Percentiles rank a stretch among this genome's conserved stretches.
These are phyloP conservation scores for Pteronotus mesoamericanus DNA, from an alignment of 2,797 vertebrate genomes.

Conservation along the genomic window DNA sequence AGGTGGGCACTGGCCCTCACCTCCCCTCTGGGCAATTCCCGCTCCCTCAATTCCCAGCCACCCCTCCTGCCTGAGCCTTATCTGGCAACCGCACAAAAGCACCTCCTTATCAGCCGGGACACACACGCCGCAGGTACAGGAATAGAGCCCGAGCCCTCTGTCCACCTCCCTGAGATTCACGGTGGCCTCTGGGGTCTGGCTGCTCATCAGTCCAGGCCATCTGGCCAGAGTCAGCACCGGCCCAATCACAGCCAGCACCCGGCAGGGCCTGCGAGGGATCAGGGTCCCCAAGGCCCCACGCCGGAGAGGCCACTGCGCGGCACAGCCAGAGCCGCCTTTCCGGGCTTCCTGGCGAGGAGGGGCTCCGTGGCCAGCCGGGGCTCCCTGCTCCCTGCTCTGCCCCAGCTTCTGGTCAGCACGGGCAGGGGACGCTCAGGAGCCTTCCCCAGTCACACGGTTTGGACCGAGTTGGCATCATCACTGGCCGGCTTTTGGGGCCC, in stretches of 20 bases:
- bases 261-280: not conserved
- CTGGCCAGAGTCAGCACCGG: not conserved
- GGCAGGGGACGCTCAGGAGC: not conserved
- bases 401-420: not conserved
- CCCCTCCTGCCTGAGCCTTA: not conserved
- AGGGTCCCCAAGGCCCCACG: not conserved
- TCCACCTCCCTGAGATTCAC: not conserved
- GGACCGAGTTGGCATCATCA: not conserved
- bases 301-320: not conserved
- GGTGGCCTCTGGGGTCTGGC: not conserved
- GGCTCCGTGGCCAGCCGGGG: not conserved
- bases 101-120: conserved; percentile 25
- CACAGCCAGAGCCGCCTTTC: not conserved
- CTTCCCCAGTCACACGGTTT: not conserved
- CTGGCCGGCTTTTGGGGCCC: not conserved
- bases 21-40: not conserved
- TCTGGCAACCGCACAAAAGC: not conserved
- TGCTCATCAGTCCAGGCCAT: not conserved
- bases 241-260: not conserved
- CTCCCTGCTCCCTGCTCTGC: fast-evolving
- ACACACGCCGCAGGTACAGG: not conserved
- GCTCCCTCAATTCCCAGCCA: not conserved
- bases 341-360: not conserved
- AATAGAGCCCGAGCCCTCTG: not conserved
- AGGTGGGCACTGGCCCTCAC: not conserved